phyloP scores from a whole-genome alignment of 1,140 invertebrate genomes.

The Octopus bimaculoides region DNA sequence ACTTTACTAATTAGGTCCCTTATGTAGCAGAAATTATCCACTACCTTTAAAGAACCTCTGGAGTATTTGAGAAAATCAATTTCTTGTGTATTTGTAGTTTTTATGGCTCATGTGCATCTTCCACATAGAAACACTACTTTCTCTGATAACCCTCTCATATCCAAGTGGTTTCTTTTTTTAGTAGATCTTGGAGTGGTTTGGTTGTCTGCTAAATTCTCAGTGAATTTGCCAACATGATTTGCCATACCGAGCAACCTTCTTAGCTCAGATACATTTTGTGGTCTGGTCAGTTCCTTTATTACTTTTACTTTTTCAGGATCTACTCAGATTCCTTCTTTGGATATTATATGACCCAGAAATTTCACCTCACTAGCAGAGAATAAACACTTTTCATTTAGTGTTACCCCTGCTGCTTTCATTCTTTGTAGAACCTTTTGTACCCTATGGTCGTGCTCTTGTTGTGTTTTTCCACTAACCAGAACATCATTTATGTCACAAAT shows the following conservation, averaged over 20 bases:
- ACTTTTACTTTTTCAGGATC: not conserved
- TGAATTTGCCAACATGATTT: slow-evolving; percentile 1
- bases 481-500: not conserved
- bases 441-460: not conserved
- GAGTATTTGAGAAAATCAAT: no score
- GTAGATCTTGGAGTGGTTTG: slow-evolving; percentile 9
- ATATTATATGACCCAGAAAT: not conserved
- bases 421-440: not conserved
- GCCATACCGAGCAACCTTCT: slow-evolving; percentile 8
- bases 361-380: no score
- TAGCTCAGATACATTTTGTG: slow-evolving; percentile 2
- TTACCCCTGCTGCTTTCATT: not conserved
- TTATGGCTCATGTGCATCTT: no score
- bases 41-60: no score
- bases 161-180: slow-evolving; percentile 6
- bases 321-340: slow-evolving; percentile 1
- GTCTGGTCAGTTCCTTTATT: not conserved
- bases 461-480: not conserved
- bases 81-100: no score
- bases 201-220: not conserved
- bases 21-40: no score
- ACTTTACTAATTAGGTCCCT: no score
- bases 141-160: not conserved
- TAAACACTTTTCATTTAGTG: not conserved
- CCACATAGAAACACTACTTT: no score